phyloP scores from a whole-genome alignment of 2,797 vertebrate genomes.

The Philypnodon macrostomus region DNA sequence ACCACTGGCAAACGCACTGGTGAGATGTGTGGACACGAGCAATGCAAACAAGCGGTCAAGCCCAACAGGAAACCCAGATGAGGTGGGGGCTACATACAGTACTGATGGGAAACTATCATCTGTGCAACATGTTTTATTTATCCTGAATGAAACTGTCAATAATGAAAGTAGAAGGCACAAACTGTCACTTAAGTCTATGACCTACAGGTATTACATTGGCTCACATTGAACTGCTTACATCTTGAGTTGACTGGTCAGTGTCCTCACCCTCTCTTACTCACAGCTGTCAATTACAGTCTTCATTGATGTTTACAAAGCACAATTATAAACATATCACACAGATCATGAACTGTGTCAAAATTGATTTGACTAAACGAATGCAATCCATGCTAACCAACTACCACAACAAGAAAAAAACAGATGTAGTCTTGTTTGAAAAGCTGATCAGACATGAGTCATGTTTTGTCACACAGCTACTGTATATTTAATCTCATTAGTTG shows the following conservation, averaged over 20 bases:
- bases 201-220: too few relatives aligned
- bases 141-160: too few relatives aligned
- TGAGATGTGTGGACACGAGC: slow-evolving; percentile 6
- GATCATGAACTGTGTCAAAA: background rate
- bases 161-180: too few relatives aligned
- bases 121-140: background rate
- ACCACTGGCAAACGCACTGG: slow-evolving; percentile 25
- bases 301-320: too few relatives aligned
- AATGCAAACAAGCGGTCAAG: slow-evolving; percentile 9
- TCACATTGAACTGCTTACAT: too few relatives aligned
- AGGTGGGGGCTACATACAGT: too few relatives aligned
- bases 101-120: slow-evolving; percentile 5
- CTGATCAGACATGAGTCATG: background rate
- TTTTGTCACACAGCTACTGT: slow-evolving; percentile 17
- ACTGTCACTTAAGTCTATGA: too few relatives aligned
- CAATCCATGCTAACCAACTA: slow-evolving; percentile 1
- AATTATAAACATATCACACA: too few relatives aligned
- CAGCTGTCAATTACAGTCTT: too few relatives aligned
- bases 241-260: too few relatives aligned
- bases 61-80: slow-evolving; percentile 8
- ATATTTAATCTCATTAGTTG: slow-evolving; percentile 28
- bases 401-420: background rate
- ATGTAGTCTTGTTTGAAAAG: slow-evolving; percentile 3
- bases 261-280: too few relatives aligned
- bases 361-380: background rate